These are phyloP conservation scores for Mercenaria mercenaria DNA, from an alignment of 1,140 invertebrate species.

Conservation along the genomic window DNA sequence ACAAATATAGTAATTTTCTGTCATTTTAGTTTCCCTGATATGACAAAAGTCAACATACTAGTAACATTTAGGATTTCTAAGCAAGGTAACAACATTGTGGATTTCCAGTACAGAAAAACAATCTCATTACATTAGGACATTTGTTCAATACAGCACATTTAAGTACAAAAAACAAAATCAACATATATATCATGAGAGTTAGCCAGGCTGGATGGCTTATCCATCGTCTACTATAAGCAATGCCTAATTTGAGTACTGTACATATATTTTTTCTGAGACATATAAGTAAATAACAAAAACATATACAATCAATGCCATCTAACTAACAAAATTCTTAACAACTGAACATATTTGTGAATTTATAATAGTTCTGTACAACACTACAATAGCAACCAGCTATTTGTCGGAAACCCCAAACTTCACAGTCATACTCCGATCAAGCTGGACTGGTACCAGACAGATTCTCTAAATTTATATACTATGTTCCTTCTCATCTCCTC, in stretches of 20 bases:
- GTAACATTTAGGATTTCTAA: neutral
- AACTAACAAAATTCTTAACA: conserved; percentile 29
- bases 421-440: neutral
- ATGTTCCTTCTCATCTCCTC: neutral
- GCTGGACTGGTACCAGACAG: neutral
- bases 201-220: neutral
- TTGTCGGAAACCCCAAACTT: conserved; percentile 44
- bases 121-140: conserved; percentile 26
- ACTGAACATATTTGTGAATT: neutral
- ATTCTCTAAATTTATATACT: neutral
- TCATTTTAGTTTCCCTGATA: conserved; percentile 11
- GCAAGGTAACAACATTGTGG: neutral
- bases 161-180: conserved; percentile 3
- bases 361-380: conserved; percentile 15
- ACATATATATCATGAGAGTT: neutral
- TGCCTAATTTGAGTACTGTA: conserved; percentile 34
- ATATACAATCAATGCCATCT: conserved; percentile 31
- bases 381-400: conserved; percentile 61
- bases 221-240: conserved; percentile 21
- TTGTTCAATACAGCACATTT: conserved; percentile 50
- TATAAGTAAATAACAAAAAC: conserved; percentile 31
- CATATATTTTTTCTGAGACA: conserved; percentile 26
- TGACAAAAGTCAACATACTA: neutral
- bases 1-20: too few species aligned
- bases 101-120: conserved; percentile 20